Evolutionary conservation across 2,888 invertebrate species (phyloP).

Genomic region (Gasteruption jaculator): DNA sequence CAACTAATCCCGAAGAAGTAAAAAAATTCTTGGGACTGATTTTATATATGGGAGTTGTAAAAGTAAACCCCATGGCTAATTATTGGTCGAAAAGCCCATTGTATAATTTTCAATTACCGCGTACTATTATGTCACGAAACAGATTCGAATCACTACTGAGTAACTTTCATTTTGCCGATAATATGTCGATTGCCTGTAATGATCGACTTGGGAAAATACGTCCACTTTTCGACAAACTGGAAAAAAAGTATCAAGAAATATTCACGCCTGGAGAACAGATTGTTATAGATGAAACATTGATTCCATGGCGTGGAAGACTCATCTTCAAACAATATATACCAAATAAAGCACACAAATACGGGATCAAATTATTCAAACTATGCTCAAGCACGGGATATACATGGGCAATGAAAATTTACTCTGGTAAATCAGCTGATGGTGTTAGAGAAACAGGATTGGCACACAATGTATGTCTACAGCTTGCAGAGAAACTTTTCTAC

Average conservation of each 20-base stretch:
- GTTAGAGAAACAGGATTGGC: slow-evolving; percentile 15
- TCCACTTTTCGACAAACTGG: slow-evolving; percentile 16
- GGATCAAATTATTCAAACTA: slow-evolving; percentile 27
- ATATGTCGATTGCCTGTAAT: slow-evolving; percentile 13
- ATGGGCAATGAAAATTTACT: slow-evolving; percentile 24
- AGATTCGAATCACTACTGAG: slow-evolving; percentile 19
- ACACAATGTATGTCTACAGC: slow-evolving; percentile 13
- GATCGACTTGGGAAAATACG: slow-evolving; percentile 20
- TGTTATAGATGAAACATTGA: slow-evolving; percentile 30
- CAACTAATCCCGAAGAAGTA: slow-evolving; percentile 26
- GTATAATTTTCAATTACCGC: slow-evolving; percentile 17
- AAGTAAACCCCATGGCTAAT: slow-evolving; percentile 16
- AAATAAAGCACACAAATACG: slow-evolving; percentile 26
- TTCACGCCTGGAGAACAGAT: slow-evolving; percentile 20
- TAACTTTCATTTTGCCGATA: slow-evolving; percentile 18
- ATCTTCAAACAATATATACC: slow-evolving; percentile 30
- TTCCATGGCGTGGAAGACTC: slow-evolving; percentile 29
- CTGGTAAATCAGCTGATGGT: slow-evolving; percentile 18
- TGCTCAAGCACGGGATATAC: slow-evolving; percentile 25
- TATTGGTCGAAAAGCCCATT: slow-evolving; percentile 19
- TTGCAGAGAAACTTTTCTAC: slow-evolving; percentile 14
- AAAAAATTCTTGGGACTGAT: slow-evolving; percentile 23
- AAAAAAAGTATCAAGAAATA: slow-evolving; percentile 16
- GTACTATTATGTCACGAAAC: slow-evolving; percentile 17
- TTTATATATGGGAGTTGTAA: slow-evolving; percentile 21